These are phyloP conservation scores for Drosophila bifasciata DNA, from an alignment of 1,140 invertebrate genomes.

Conservation along the genomic window DNA sequence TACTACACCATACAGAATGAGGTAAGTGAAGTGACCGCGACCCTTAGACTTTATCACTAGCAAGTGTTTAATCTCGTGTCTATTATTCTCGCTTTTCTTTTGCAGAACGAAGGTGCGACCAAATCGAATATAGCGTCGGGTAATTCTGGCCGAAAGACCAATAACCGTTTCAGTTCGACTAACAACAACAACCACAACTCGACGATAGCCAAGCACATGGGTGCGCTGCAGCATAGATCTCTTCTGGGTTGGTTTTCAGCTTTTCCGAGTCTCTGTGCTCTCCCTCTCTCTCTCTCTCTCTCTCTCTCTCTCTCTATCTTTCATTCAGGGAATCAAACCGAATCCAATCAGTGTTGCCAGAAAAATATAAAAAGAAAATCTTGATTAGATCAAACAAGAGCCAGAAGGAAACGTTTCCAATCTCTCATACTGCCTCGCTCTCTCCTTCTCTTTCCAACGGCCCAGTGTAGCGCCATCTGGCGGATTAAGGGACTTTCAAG, in stretches of 20 bases:
- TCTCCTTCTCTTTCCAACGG: too few relatives aligned
- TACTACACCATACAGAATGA: constrained; percentile 92
- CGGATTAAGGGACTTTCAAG: too few relatives aligned
- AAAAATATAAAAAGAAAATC: too few relatives aligned
- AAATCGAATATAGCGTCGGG: constrained; percentile 54
- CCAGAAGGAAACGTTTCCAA: too few relatives aligned
- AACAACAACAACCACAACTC: constrained; percentile 57
- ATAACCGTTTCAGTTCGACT: constrained; percentile 76
- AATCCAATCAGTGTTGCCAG: too few relatives aligned
- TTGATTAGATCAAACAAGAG: too few relatives aligned
- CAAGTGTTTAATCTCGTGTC: neutral
- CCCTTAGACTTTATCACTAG: neutral
- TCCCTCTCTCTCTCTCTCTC: neutral
- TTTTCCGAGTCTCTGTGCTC: too few relatives aligned
- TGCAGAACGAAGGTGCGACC: constrained; percentile 80
- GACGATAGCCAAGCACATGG: constrained; percentile 45
- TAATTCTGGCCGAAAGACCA: constrained; percentile 73
- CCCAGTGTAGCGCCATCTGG: too few relatives aligned
- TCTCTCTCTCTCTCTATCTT: neutral
- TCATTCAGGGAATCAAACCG: constrained; percentile 9
- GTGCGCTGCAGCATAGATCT: constrained; percentile 37
- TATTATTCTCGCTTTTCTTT: constrained; percentile 20
- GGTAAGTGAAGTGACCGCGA: constrained; percentile 84
- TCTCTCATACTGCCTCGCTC: too few relatives aligned
- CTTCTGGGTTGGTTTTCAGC: constrained; percentile 14